phyloP scores from a whole-genome alignment of 1,140 invertebrate genomes.

The Caenorhabditis briggsae region DNA sequence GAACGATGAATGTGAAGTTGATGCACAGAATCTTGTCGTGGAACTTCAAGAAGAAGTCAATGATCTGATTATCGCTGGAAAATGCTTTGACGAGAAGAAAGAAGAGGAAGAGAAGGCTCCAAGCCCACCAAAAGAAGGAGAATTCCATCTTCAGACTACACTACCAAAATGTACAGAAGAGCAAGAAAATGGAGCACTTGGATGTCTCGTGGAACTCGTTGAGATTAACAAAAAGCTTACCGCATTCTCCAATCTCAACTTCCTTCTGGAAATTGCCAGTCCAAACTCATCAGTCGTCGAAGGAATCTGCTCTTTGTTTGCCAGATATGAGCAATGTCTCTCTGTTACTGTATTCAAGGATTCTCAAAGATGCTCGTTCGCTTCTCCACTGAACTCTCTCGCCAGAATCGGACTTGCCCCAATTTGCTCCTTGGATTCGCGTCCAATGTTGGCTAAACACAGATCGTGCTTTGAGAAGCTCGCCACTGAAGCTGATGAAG shows the following conservation, averaged over 20 bases:
- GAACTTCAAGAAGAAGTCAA: constrained; percentile 73
- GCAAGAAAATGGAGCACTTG: constrained; percentile 74
- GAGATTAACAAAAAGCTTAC: constrained; percentile 74
- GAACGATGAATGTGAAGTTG: constrained; percentile 73
- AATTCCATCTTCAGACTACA: constrained; percentile 69
- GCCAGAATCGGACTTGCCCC: constrained; percentile 75
- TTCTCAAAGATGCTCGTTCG: constrained; percentile 72
- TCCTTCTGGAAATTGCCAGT: constrained; percentile 69
- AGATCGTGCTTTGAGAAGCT: constrained; percentile 67
- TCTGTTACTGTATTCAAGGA: constrained; percentile 69
- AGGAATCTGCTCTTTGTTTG: constrained; percentile 72
- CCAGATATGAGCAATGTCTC: constrained; percentile 72
- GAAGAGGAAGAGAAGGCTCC: constrained; percentile 52
- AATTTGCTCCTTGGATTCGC: constrained; percentile 71
- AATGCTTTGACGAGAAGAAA: constrained; percentile 72
- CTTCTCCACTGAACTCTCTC: constrained; percentile 75
- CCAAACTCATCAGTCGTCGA: constrained; percentile 66
- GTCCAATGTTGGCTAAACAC: constrained; percentile 67
- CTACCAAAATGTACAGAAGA: constrained; percentile 70
- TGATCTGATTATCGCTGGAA: constrained; percentile 72
- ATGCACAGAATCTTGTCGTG: constrained; percentile 74
- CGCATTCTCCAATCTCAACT: constrained; percentile 71
- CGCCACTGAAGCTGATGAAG: constrained; percentile 58
- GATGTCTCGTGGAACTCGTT: constrained; percentile 74
- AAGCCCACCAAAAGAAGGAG: constrained; percentile 52